Conservation (phyloP, 23 tunicate species). For the Styela clava region DNA sequence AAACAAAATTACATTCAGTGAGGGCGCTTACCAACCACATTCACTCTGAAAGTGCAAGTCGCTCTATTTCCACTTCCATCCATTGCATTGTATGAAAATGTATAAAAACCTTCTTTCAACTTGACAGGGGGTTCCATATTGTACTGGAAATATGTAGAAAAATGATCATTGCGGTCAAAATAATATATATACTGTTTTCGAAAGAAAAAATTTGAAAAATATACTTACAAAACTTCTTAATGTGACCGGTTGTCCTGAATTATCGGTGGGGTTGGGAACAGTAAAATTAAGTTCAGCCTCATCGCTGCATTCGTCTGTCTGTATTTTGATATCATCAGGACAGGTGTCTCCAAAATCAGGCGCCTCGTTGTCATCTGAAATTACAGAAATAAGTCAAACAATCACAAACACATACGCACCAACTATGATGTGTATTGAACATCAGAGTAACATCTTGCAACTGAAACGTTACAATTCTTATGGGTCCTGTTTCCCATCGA, state of each 20-base stretch:
- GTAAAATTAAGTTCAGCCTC: slow-evolving; percentile 2
- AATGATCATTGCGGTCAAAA: too few relatives aligned
- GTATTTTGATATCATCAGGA: background rate
- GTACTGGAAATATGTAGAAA: background rate
- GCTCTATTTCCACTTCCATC: background rate
- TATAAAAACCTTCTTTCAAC: background rate
- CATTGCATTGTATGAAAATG: background rate
- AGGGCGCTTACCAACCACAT: background rate
- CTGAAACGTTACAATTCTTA: too few relatives aligned
- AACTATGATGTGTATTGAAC: too few relatives aligned
- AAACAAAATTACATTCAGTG: too few relatives aligned
- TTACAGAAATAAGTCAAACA: background rate
- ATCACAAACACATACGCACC: too few relatives aligned
- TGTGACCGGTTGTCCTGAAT: slow-evolving; percentile 5
- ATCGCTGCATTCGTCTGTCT: slow-evolving; percentile 11
- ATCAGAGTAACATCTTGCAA: too few relatives aligned
- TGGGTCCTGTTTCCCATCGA: too few relatives aligned
- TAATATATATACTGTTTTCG: too few relatives aligned
- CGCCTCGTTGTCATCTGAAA: slow-evolving; percentile 1
- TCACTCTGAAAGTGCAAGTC: background rate
- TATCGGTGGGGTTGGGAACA: slow-evolving; percentile 5
- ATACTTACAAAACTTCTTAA: background rate
- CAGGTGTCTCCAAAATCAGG: slow-evolving; percentile 26
- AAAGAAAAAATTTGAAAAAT: too few relatives aligned
- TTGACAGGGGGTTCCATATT: background rate